A percentile compares a stretch with the other conserved stretches of the same genome.
Evolutionary conservation across 2,113 vertebrate species (phyloP).

Genomic region (Notiomystis cincta): DNA sequence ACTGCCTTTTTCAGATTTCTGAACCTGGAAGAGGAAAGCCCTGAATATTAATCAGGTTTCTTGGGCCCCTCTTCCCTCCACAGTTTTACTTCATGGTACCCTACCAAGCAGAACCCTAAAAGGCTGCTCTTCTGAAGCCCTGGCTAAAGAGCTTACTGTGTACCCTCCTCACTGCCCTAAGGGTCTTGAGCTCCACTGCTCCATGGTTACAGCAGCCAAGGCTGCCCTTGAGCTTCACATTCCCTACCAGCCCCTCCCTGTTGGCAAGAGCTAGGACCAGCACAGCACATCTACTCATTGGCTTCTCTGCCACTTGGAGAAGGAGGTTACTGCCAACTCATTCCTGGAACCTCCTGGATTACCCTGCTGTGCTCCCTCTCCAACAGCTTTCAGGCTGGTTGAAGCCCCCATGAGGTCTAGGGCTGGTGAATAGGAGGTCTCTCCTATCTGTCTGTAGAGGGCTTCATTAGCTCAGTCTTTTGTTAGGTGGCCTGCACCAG

Average conservation of each 20-base stretch:
- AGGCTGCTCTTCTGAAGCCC: not conserved
- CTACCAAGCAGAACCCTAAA: not conserved
- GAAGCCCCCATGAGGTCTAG: not conserved
- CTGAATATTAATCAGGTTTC: not conserved
- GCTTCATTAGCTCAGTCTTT: not conserved
- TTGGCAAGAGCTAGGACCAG: not conserved
- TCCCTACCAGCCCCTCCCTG: not conserved
- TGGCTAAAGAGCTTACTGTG: not conserved
- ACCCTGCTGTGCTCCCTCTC: not conserved
- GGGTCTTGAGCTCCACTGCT: not conserved
- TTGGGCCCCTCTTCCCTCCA: not conserved
- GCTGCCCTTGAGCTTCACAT: not conserved
- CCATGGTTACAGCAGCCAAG: not conserved
- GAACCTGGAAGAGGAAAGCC: not conserved
- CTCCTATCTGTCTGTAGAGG: not conserved
- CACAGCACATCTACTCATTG: fast-evolving
- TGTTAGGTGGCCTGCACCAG: not conserved
- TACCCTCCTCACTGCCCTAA: not conserved
- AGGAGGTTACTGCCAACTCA: not conserved
- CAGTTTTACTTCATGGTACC: not conserved
- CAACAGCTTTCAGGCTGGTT: not conserved
- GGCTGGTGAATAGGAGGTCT: not conserved
- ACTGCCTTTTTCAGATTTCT: not conserved
- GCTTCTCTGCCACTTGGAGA: not conserved
- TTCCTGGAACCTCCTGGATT: not conserved